These are phyloP conservation scores for Chiloscyllium punctatum DNA, from an alignment of 2,797 vertebrate genomes.

Conservation along the genomic window DNA sequence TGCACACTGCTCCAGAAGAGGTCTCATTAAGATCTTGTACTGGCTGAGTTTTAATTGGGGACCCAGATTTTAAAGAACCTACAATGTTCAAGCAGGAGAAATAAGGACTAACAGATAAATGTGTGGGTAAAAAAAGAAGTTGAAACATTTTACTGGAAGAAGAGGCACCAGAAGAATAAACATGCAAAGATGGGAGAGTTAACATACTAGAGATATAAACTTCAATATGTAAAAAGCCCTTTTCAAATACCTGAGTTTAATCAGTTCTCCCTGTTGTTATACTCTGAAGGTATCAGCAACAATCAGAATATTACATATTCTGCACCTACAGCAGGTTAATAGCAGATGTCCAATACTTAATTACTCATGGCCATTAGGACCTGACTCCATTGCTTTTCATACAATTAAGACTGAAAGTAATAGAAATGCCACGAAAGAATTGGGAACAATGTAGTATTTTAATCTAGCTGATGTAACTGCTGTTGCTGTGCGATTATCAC, in stretches of 20 bases:
- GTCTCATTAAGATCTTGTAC: background rate
- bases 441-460: background rate
- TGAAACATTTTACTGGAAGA: constrained; percentile 2
- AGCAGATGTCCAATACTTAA: background rate
- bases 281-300: background rate
- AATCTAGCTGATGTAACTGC: background rate
- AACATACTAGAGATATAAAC: background rate
- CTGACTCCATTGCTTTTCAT: background rate
- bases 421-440: background rate
- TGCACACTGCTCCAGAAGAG: too few species aligned
- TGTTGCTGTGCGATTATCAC: background rate
- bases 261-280: background rate
- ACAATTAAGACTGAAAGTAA: background rate
- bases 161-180: background rate
- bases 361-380: background rate
- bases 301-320: background rate
- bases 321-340: background rate
- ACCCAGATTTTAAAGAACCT: background rate
- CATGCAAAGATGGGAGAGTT: background rate
- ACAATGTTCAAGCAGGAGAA: background rate
- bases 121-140: background rate
- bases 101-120: background rate
- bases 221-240: background rate
- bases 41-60: background rate
- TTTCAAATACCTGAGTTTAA: background rate